Conservation (phyloP, 2,888 invertebrate genomes). For the Dorcus parallelipipedus region DNA sequence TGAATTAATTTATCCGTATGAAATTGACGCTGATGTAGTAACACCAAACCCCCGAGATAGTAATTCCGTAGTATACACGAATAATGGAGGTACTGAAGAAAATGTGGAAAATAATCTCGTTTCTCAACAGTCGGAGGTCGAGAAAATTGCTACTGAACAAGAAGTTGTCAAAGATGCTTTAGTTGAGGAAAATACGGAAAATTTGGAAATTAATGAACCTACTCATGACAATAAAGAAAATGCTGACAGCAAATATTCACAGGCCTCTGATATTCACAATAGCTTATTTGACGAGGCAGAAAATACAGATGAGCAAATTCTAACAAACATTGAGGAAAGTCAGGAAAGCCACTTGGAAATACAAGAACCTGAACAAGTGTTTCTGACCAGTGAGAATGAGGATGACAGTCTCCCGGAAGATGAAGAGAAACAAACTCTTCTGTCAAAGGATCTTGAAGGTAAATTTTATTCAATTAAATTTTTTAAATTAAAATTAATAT, state of each 20-base stretch:
- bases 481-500: too few species aligned
- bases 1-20: too few species aligned
- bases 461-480: too few species aligned
- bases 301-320: background rate
- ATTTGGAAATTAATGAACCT: background rate
- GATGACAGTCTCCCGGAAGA: background rate
- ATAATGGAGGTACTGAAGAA: too few species aligned
- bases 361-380: background rate
- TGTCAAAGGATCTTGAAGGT: background rate
- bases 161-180: background rate
- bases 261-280: background rate
- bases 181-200: background rate
- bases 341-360: background rate
- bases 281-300: background rate
- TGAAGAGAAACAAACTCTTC: background rate
- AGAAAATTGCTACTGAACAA: too few species aligned
- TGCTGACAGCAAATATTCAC: background rate
- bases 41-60: too few species aligned
- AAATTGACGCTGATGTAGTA: too few species aligned
- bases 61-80: too few species aligned
- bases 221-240: constrained; percentile 1
- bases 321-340: background rate
- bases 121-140: too few species aligned
- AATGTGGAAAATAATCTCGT: too few species aligned
- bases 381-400: background rate